phyloP scores from a whole-genome alignment of 1,140 invertebrate genomes.

The Lepidurus packardi region DNA sequence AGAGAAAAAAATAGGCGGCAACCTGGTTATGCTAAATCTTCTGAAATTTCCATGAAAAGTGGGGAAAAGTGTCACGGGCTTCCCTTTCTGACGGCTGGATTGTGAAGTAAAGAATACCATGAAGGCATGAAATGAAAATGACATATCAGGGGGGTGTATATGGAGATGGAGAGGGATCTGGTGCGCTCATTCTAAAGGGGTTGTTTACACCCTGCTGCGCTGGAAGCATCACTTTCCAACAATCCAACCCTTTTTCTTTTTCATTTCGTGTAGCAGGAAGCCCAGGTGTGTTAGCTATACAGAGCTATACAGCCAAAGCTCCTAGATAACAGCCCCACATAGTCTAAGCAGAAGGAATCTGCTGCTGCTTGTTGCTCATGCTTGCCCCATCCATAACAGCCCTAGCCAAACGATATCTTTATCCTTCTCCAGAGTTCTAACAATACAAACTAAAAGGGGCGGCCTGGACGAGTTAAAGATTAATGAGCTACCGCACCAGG shows the following conservation, averaged over 20 bases:
- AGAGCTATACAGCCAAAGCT: neutral
- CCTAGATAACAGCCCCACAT: neutral
- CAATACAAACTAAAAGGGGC: slow-evolving; percentile 5
- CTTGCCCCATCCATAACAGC: neutral
- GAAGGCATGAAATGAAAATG: too few species aligned
- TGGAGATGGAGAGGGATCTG: slow-evolving; percentile 7
- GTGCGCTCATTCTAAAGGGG: neutral
- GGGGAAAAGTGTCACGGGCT: neutral
- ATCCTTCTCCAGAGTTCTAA: slow-evolving; percentile 7
- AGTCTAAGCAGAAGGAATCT: neutral
- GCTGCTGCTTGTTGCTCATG: neutral
- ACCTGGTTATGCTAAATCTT: neutral
- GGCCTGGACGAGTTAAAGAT: slow-evolving; percentile 4
- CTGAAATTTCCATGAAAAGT: neutral
- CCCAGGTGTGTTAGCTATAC: slow-evolving; percentile 5
- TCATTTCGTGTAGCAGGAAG: slow-evolving; percentile 1
- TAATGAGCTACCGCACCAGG: slow-evolving; percentile 20
- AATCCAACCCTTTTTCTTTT: slow-evolving; percentile 6
- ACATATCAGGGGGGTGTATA: slow-evolving; percentile 10
- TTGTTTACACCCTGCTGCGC: slow-evolving; percentile 9
- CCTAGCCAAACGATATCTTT: neutral
- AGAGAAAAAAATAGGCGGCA: neutral
- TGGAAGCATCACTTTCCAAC: neutral
- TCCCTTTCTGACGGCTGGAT: neutral
- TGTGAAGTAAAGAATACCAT: slow-evolving; percentile 5